Percentiles rank a stretch among this genome's conserved stretches.
These are phyloP conservation scores for Polia nebulosa DNA, from an alignment of 2,888 invertebrate genomes.

Conservation along the genomic window DNA sequence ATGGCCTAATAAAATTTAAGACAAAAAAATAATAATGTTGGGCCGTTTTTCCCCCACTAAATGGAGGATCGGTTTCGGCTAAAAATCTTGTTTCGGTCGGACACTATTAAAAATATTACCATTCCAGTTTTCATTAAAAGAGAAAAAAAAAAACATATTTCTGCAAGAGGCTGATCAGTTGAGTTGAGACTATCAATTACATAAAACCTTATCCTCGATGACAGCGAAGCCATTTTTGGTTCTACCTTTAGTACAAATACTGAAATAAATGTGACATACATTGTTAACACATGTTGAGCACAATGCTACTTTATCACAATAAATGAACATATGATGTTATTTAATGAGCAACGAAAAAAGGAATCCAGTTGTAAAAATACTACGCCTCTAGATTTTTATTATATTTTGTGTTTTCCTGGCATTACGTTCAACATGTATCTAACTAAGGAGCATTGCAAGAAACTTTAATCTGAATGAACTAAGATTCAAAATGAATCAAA, in stretches of 20 bases:
- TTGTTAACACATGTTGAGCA: constrained; percentile 64
- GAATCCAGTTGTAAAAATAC: constrained; percentile 30
- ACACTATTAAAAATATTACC: constrained; percentile 17
- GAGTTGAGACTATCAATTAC: constrained; percentile 65
- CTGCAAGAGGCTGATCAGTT: constrained; percentile 66
- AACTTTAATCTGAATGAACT: constrained; percentile 3
- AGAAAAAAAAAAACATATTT: neutral
- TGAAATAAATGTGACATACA: constrained; percentile 59
- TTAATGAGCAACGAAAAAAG: constrained; percentile 44
- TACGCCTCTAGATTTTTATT: constrained; percentile 17
- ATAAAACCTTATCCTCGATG: constrained; percentile 59
- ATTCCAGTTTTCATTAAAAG: neutral
- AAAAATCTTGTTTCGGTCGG: too few species aligned
- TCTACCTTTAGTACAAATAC: constrained; percentile 50
- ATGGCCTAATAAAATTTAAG: too few species aligned
- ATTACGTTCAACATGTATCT: constrained; percentile 32
- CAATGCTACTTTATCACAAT: constrained; percentile 50
- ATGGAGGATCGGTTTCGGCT: too few species aligned
- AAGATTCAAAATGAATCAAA: neutral
- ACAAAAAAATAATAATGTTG: too few species aligned
- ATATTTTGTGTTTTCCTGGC: constrained; percentile 28
- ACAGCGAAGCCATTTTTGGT: constrained; percentile 56
- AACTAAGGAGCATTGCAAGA: constrained; percentile 1
- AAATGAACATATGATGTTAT: constrained; percentile 43
- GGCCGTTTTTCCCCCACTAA: too few species aligned